Conservation (phyloP, 2,797 vertebrate genomes). For the Numenius phaeopus region DNA sequence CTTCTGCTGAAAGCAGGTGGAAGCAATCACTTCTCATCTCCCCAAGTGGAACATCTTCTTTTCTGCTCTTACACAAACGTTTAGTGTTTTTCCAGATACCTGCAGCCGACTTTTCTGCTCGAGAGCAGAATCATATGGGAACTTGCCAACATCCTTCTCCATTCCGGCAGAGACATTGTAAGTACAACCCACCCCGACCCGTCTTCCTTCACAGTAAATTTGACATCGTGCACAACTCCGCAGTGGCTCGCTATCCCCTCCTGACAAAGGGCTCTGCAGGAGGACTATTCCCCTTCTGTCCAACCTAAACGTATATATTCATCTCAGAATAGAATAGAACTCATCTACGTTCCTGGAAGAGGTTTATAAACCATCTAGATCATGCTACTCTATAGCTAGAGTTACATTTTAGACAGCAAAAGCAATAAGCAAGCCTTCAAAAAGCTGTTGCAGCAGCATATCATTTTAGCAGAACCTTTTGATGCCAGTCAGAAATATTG, state of each 20-base stretch:
- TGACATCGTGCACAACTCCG: accelerated
- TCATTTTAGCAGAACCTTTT: slow-evolving; percentile 40
- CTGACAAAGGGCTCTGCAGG: not conserved
- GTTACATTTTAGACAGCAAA: slow-evolving; percentile 50
- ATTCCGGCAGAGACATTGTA: not conserved
- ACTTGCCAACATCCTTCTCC: not conserved
- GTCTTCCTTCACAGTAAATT: not conserved
- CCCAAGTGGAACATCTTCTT: not conserved
- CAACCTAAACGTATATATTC: not conserved
- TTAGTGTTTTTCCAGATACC: not conserved
- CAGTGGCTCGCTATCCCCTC: not conserved
- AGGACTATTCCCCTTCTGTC: not conserved
- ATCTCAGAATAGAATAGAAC: too few relatives aligned
- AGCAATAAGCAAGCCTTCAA: slow-evolving; percentile 46
- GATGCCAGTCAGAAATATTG: slow-evolving; percentile 36
- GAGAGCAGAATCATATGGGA: not conserved
- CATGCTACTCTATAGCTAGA: not conserved
- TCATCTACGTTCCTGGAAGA: not conserved
- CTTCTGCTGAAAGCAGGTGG: not conserved
- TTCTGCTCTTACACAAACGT: not conserved
- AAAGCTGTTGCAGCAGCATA: slow-evolving; percentile 41
- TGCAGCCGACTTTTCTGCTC: not conserved
- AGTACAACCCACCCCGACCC: not conserved
- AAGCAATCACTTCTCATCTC: slow-evolving; percentile 12
- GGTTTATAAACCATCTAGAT: slow-evolving; percentile 27